Evolutionary conservation across 2,113 vertebrate species (phyloP).

Genomic region (Nesogale talazaci): DNA sequence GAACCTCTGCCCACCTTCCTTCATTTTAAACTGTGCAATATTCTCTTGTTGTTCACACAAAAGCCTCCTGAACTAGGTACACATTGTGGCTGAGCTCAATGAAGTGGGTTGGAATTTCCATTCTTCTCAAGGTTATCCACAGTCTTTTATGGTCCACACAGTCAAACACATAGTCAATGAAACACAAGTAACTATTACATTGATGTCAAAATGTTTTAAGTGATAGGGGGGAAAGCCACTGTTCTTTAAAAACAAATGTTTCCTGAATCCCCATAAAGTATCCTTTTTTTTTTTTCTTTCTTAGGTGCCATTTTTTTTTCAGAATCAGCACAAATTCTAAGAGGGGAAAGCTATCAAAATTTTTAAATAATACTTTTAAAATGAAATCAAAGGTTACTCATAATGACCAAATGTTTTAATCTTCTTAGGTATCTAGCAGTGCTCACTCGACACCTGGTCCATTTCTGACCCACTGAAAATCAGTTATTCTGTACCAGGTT

Average conservation of each 20-base stretch:
- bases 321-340: neutral
- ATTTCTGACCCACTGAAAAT: neutral
- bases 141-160: too few species aligned
- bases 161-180: too few species aligned
- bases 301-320: neutral
- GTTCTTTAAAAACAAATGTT: neutral
- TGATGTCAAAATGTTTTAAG: neutral
- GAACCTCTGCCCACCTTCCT: too few species aligned
- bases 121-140: too few species aligned
- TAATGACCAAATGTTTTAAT: neutral
- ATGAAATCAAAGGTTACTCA: neutral
- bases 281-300: neutral
- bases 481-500: neutral
- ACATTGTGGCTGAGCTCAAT: too few species aligned
- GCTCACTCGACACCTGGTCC: too few species aligned
- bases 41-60: too few species aligned
- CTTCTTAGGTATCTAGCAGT: neutral
- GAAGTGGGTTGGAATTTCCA: too few species aligned
- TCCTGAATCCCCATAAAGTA: neutral
- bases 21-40: too few species aligned
- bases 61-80: too few species aligned
- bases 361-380: constrained; percentile 20
- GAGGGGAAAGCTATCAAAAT: neutral
- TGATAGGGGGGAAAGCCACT: too few species aligned
- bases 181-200: neutral